Evolutionary conservation across 2,797 vertebrate species (phyloP), one percentile per base, ranked within the genome.

Genomic region (Parambassis ranga): DNA sequence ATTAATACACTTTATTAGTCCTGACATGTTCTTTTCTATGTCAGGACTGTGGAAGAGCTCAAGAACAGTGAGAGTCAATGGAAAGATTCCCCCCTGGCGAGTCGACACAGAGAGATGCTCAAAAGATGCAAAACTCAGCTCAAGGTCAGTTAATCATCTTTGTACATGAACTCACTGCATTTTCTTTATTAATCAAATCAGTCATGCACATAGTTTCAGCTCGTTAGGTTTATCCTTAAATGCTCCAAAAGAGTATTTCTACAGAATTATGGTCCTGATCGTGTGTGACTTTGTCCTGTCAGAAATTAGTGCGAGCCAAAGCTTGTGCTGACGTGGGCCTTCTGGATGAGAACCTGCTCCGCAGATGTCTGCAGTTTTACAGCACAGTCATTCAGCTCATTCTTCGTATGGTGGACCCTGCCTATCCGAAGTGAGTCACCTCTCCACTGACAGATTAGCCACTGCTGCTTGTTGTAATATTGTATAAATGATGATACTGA

Each of bases 261-360:
- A 5, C 41, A 32, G 62, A 48, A 28, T 57, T n/a, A 6, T 66
- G 71, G 80, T 75, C 18, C 14, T 79, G 10, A 72, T 59, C 2
- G 13, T 71, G 35, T 83, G 52, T 79, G 53, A 49, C 75, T 72
- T 59, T 83, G 57, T 81, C 30, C 39, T 69, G 64, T 82, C 92
- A 99, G 98, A 99, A 97, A 94, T 91, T 99, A 82, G 97, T 99
- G 84, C 95, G 98, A 83, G 96, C 96, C 87, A 99, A 99, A 90
- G 98, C 98, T 63, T 98, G 96, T 81, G 95, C 97, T 65, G 98
- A 99, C 32, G 96, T 96, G 16, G 97, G 96, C 56, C 92, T 99
- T 82, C 91, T 99, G 88, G 98, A 99, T 52, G 98, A 99, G 85
- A 97, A 95, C 88, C 94, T 99, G 72, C 93, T 99, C 56, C 94